Evolutionary conservation across 2,113 vertebrate genomes (phyloP).

Genomic region (Falcunculus frontatus): DNA sequence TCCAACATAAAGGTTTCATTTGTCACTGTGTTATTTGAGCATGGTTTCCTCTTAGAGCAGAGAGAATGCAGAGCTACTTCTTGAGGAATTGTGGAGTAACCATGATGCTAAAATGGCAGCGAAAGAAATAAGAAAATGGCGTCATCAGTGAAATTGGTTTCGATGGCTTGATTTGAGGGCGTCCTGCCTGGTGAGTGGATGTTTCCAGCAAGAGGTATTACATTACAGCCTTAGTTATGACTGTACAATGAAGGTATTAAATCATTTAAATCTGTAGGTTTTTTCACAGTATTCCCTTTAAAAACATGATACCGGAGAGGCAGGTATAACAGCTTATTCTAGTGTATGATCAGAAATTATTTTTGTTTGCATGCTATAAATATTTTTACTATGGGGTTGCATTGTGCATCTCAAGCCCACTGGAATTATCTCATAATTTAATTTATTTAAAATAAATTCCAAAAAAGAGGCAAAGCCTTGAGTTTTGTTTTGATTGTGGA

Average conservation of each 20-base stretch:
- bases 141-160: constrained; percentile 44
- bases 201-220: neutral
- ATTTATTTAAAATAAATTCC: neutral
- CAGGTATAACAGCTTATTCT: neutral
- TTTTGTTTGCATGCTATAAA: neutral
- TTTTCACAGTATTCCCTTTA: neutral
- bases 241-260: neutral
- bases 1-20: neutral
- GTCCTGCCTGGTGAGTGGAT: neutral
- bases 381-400: neutral
- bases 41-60: neutral
- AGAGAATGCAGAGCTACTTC: neutral
- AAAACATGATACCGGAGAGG: neutral
- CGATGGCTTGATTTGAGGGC: neutral
- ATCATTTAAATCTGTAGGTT: neutral
- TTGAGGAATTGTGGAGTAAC: neutral
- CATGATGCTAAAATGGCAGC: constrained; percentile 71
- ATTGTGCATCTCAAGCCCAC: neutral
- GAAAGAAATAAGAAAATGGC: constrained; percentile 69
- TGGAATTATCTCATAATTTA: neutral
- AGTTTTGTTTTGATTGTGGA: neutral
- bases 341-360: neutral
- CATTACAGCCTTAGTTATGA: neutral
- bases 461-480: neutral
- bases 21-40: neutral